phyloP scores from a whole-genome alignment of 2,888 invertebrate species.

The Acrobasis suavella region DNA sequence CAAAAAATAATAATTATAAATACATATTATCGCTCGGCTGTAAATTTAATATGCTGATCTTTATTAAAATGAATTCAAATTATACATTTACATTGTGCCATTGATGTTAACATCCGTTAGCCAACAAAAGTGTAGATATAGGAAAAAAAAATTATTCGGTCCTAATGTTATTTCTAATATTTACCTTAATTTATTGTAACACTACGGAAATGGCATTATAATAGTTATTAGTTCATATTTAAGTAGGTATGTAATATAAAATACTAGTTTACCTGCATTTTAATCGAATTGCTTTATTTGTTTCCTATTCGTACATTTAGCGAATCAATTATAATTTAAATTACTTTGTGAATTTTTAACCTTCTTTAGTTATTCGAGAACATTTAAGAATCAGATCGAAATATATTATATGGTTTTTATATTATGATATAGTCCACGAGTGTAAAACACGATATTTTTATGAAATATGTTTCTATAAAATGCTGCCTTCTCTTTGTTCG shows the following conservation, averaged over 20 bases:
- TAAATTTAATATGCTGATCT: too few species aligned
- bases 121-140: background rate
- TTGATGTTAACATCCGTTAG: background rate
- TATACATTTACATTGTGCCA: background rate
- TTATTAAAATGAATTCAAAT: too few species aligned
- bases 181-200: slow-evolving; percentile 34
- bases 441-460: background rate
- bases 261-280: background rate
- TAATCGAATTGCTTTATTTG: background rate
- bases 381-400: background rate
- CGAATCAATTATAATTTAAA: background rate
- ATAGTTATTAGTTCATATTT: slow-evolving; percentile 1
- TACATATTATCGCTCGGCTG: too few species aligned
- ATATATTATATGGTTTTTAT: slow-evolving; percentile 1
- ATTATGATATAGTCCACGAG: background rate
- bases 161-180: slow-evolving; percentile 23
- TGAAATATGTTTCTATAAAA: background rate
- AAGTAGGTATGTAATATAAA: slow-evolving; percentile 17
- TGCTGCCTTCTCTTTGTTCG: background rate
- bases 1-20: too few species aligned
- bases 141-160: background rate
- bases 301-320: background rate
- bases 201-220: slow-evolving; percentile 50
- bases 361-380: background rate
- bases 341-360: background rate